Percentiles rank a stretch among this genome's conserved stretches.
These are phyloP conservation scores for Myotis pilosus DNA, from an alignment of 2,797 vertebrate genomes.

Conservation along the genomic window DNA sequence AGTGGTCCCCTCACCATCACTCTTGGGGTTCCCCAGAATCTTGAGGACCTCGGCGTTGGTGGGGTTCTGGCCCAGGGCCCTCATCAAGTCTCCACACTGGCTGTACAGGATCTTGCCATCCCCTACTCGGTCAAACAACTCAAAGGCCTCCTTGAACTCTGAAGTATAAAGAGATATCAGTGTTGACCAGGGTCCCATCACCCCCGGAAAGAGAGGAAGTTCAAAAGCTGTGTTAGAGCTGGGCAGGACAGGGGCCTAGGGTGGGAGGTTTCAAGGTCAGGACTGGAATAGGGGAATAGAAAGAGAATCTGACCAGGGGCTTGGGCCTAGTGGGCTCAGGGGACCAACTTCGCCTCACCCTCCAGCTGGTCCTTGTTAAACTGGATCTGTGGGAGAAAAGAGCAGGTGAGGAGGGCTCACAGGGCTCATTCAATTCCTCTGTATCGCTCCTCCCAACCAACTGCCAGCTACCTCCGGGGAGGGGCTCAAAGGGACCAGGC, in stretches of 20 bases:
- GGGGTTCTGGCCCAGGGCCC: constrained; percentile 92
- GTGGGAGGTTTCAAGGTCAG: constrained; percentile 34
- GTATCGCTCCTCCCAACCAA: constrained; percentile 28
- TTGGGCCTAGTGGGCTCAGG: constrained; percentile 4
- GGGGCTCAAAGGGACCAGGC: constrained; percentile 58
- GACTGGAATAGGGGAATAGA: not conserved
- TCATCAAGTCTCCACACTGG: constrained; percentile 92
- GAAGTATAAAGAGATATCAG: constrained; percentile 38
- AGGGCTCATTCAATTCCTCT: constrained; percentile 74
- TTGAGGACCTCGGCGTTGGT: constrained; percentile 92
- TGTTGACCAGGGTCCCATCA: constrained; percentile 19
- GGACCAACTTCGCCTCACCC: constrained; percentile 86
- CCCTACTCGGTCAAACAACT: constrained; percentile 90
- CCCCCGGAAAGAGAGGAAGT: not conserved
- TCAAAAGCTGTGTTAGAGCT: not conserved
- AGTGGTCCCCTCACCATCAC: constrained; percentile 85
- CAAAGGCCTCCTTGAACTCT: constrained; percentile 94
- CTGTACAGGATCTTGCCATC: constrained; percentile 91
- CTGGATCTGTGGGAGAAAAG: constrained; percentile 88
- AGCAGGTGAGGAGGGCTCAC: constrained; percentile 65
- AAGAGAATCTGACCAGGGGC: not conserved
- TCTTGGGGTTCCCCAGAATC: constrained; percentile 91
- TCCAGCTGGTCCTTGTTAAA: constrained; percentile 94
- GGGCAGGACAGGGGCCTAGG: not conserved
- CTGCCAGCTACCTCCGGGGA: constrained; percentile 65